phyloP scores from a whole-genome alignment of 2,113 vertebrate genomes.

The Suricata suricatta region DNA sequence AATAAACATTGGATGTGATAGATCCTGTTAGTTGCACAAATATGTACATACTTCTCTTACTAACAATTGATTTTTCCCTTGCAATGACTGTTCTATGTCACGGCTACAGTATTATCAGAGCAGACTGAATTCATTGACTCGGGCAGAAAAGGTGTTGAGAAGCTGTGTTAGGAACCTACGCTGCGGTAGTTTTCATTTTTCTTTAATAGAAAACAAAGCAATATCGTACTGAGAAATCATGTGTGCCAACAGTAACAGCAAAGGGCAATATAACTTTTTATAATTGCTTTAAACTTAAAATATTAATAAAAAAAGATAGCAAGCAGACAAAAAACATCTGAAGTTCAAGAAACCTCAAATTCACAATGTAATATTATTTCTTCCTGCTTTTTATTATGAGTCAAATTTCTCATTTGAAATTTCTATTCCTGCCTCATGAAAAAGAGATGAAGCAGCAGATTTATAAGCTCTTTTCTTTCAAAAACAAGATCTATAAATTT shows the following conservation, averaged over 20 bases:
- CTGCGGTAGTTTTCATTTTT: conserved; percentile 66
- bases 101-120: conserved; percentile 50
- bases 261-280: conserved; percentile 64
- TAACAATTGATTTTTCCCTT: conserved; percentile 24
- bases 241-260: conserved; percentile 65
- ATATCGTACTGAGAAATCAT: conserved; percentile 65
- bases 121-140: conserved; percentile 65
- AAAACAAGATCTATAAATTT: not conserved
- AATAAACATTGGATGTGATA: not conserved
- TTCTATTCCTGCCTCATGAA: conserved; percentile 69
- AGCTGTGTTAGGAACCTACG: not conserved
- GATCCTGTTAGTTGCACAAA: conserved; percentile 41
- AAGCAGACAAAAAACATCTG: conserved; percentile 54
- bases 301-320: conserved; percentile 40
- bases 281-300: conserved; percentile 72
- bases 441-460: conserved; percentile 18
- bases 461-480: not conserved
- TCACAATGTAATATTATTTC: conserved; percentile 66
- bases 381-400: conserved; percentile 67
- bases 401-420: conserved; percentile 40
- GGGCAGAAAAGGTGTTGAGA: conserved; percentile 54
- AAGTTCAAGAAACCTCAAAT: conserved; percentile 57
- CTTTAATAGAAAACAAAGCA: conserved; percentile 47
- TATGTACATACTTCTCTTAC: not conserved
- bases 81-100: conserved; percentile 20